Evolutionary conservation across 1,140 invertebrate genomes (phyloP).

Genomic region (Drosophila prosaltans): DNA sequence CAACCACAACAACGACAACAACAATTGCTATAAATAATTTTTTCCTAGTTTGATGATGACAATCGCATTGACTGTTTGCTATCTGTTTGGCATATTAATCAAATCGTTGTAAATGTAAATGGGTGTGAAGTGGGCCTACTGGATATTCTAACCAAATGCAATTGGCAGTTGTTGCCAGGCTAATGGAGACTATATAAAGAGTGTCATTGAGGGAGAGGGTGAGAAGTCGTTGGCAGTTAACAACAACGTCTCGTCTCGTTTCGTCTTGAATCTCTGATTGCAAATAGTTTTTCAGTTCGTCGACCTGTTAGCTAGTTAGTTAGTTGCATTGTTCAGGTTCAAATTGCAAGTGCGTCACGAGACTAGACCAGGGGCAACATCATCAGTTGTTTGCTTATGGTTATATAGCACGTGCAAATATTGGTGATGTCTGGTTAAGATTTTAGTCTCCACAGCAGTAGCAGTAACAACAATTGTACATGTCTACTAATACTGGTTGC

Average conservation of each 20-base stretch:
- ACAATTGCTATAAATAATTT: constrained; percentile 74
- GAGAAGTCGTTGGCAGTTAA: constrained; percentile 42
- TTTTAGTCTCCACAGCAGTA: constrained; percentile 12
- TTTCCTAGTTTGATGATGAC: constrained; percentile 61
- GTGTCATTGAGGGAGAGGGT: neutral
- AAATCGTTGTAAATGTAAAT: constrained; percentile 57
- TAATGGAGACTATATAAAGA: neutral
- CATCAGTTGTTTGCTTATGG: constrained; percentile 9
- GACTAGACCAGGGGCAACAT: constrained; percentile 27
- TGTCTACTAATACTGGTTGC: constrained; percentile 6
- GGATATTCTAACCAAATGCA: constrained; percentile 44
- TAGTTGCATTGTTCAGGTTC: constrained; percentile 70
- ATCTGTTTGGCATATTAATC: constrained; percentile 64
- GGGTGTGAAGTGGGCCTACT: constrained; percentile 64
- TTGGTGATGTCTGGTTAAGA: constrained; percentile 34
- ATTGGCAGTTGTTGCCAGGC: constrained; percentile 3
- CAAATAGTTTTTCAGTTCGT: constrained; percentile 74
- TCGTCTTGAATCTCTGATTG: constrained; percentile 36
- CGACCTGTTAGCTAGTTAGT: constrained; percentile 43
- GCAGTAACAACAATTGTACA: constrained; percentile 17
- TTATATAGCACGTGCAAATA: constrained; percentile 16
- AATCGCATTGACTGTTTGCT: constrained; percentile 43
- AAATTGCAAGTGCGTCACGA: constrained; percentile 71
- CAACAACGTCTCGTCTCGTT: constrained; percentile 10
- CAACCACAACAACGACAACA: constrained; percentile 28